Evolutionary conservation across 2,113 vertebrate species (phyloP), one percentile per base, ranked within the genome.

Genomic region (Semnopithecus entellus): DNA sequence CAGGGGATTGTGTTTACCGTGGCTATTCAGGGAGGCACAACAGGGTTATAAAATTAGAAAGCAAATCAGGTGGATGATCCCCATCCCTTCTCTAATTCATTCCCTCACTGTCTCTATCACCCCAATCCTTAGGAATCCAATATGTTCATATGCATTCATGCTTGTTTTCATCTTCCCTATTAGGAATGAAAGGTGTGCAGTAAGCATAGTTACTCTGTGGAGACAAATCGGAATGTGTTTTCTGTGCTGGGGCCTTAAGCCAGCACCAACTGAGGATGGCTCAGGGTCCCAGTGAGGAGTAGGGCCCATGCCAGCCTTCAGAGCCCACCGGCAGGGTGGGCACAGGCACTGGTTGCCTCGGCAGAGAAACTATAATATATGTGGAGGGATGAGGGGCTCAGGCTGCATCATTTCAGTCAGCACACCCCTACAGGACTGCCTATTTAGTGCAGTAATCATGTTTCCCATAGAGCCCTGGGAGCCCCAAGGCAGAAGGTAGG

Each of bases 11-110:
- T 52, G 30, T 70, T 66, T 81, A 23, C 22, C 45, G 8, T 12
- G 11, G n/a, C n/a, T 72, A 30, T 38, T 6, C 16, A 35, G 17
- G 52, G 23, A 91, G 45, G 30, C 1, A 64, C 40, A 83, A 73
- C 83, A 72, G 91, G 52, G 35, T 57, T 32, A 32, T 73, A 70
- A 95, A 72, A 75, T 72, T 93, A 88, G n/a, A 75, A 97, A 96
- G 35, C 13, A 17, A 57, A 18, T 73, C 35, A 70, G 66, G 52
- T 0, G 8, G 20, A 25, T 72, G 43, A 30, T 40, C 9, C 43
- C 59, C 89, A 23, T 10, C 27, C 76, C 38, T 52, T 90, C 83
- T 93, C 78, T 14, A 8, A 38, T 59, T 83, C 32, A 70, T 68
- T 57, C 75, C 48, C 43, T 68, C 32, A n/a, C 68, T 61, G 40